Conservation (phyloP, 1,140 invertebrate genomes). For the Stenopsyche tienmushanensis region DNA sequence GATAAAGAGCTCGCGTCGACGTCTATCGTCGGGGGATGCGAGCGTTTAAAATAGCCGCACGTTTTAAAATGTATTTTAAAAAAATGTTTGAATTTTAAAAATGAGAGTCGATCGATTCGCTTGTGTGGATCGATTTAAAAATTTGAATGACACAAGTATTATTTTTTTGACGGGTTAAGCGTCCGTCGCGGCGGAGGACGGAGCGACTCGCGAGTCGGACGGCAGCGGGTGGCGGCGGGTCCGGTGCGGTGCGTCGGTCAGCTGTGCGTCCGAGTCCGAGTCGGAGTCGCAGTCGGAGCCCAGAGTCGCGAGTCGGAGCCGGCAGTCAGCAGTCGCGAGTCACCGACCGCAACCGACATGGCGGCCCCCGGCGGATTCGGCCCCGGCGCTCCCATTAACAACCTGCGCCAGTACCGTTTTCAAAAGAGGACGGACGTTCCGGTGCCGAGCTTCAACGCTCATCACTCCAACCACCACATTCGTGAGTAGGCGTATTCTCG, state of each 20-base stretch:
- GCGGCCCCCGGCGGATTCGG: constrained; percentile 6
- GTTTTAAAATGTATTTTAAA: no score
- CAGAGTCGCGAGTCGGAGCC: background rate
- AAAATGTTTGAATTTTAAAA: no score
- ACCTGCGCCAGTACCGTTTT: constrained; percentile 55
- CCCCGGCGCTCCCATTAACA: constrained; percentile 50
- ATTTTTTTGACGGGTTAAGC: background rate
- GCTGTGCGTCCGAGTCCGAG: background rate
- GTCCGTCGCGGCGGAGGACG: background rate
- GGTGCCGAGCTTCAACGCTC: background rate
- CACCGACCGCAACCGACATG: background rate
- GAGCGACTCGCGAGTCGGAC: background rate
- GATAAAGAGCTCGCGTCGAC: no score
- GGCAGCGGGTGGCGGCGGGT: constrained; percentile 12
- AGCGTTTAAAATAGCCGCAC: no score
- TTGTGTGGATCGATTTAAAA: no score
- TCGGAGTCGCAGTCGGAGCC: background rate
- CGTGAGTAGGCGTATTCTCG: background rate
- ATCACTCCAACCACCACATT: background rate
- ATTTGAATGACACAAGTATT: no score
- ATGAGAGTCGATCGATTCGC: no score
- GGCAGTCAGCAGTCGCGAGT: background rate
- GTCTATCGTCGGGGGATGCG: no score
- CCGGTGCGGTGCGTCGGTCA: background rate
- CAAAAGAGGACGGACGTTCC: constrained; percentile 41